Base-by-base conservation (phyloP, 2,888 invertebrate species). In the Caenorhabditis virilis region DNA sequence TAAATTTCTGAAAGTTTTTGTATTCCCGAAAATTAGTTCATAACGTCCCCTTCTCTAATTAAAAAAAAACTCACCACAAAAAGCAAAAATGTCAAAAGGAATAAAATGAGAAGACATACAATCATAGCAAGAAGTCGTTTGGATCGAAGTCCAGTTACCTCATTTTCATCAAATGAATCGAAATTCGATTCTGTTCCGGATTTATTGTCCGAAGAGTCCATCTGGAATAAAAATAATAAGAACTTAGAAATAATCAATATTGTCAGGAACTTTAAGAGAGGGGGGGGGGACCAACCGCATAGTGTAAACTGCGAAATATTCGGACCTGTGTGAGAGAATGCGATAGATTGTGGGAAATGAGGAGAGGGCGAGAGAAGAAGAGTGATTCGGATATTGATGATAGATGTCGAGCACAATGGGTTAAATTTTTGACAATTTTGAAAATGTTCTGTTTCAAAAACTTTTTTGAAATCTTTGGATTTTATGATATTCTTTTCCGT, bases 41-140 rank as follows among this genome's bases (percentile, higher is more conserved):
- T n/a, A n/a, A n/a, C n/a, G n/a, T n/a, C n/a, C n/a, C 13, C 13
- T 30, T 30, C 6, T 9, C 13, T 30, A 30, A 30, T 30, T 30
- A 30, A 30, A 30, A 30, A n/a, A 50, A 22, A 41, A 51, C 72
- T 63, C 54, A 79, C 80, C 18, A 69, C 59, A 36, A 79, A 49
- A 11, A 81, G 43, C 6, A 80, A 33, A 6, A 74, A 18, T 7
- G 78, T 69, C 13, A 79, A 36, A 9, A 80, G 15, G 13, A 65
- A 66, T 7, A 69, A 23, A 25, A 69, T 41, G 16, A 61, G 25
- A 5, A 72, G 50, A 39, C 69, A 65, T 5, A 56, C 45, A 20
- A 68, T 15, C 46, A 73, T 55, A 7, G 70, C 60, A 13, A 64
- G 16, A 3, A 71, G 57, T 38, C 60, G 43, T 47, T 69, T 67